phyloP scores from a whole-genome alignment of 1,140 invertebrate genomes.

The Sminthurinus signatus region DNA sequence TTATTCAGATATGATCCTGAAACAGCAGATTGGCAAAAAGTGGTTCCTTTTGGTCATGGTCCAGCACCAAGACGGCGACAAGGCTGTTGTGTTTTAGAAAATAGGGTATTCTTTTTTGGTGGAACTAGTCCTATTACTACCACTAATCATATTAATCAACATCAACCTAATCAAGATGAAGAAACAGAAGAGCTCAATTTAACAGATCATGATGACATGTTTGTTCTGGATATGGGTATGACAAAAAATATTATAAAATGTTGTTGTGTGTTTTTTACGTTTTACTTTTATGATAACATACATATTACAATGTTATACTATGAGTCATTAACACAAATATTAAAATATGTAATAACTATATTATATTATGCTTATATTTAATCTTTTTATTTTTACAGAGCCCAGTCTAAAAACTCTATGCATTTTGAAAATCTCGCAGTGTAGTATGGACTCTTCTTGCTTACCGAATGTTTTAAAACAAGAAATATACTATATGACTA shows the following conservation, averaged over 20 bases:
- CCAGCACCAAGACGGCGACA: slow-evolving; percentile 68
- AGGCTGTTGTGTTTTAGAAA: slow-evolving; percentile 63
- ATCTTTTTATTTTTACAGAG: slow-evolving; percentile 44
- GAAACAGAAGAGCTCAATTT: slow-evolving; percentile 45
- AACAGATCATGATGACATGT: slow-evolving; percentile 69
- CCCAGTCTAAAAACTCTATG: slow-evolving; percentile 63
- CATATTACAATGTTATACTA: slow-evolving; percentile 2
- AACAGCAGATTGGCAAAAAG: slow-evolving; percentile 44
- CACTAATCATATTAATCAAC: neutral
- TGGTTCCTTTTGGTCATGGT: slow-evolving; percentile 54
- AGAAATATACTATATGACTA: slow-evolving; percentile 42
- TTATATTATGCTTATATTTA: neutral
- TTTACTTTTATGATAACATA: slow-evolving; percentile 3
- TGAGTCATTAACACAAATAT: neutral
- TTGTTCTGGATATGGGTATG: slow-evolving; percentile 64
- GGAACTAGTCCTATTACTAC: slow-evolving; percentile 62
- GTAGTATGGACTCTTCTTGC: slow-evolving; percentile 55
- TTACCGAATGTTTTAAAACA: slow-evolving; percentile 59
- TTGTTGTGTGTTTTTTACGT: too few relatives aligned
- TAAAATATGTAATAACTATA: neutral
- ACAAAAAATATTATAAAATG: too few relatives aligned
- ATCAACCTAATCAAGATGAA: slow-evolving; percentile 11
- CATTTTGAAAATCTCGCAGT: slow-evolving; percentile 56
- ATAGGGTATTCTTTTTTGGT: slow-evolving; percentile 72
- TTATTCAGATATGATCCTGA: slow-evolving; percentile 60